phyloP scores from a whole-genome alignment of 2,797 vertebrate species.

The Silurus lanzhouensis region DNA sequence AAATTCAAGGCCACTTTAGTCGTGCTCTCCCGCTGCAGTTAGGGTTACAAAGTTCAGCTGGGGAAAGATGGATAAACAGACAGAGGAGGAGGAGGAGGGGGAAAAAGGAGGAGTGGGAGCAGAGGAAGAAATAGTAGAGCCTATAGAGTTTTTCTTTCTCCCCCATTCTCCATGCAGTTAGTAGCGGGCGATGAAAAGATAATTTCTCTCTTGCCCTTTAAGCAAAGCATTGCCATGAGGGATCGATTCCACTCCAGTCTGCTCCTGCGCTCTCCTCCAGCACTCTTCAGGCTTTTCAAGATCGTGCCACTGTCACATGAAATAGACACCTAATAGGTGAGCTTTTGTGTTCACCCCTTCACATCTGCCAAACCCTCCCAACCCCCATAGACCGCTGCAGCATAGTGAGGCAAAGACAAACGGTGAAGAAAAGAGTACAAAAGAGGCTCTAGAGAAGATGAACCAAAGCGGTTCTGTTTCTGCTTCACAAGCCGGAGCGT shows the following conservation, averaged over 20 bases:
- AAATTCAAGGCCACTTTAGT: slow-evolving; percentile 35
- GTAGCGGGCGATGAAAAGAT: slow-evolving; percentile 72
- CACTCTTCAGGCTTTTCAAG: slow-evolving; percentile 69
- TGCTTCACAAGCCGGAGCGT: slow-evolving; percentile 61
- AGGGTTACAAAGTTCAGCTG: slow-evolving; percentile 56
- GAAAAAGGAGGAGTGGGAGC: slow-evolving; percentile 33
- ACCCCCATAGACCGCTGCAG: slow-evolving; percentile 70
- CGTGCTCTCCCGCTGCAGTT: slow-evolving; percentile 24
- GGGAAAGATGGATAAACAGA: slow-evolving; percentile 60
- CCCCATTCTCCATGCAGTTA: slow-evolving; percentile 65
- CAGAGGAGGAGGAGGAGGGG: slow-evolving; percentile 1
- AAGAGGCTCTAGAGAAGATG: slow-evolving; percentile 69
- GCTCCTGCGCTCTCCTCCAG: slow-evolving; percentile 64
- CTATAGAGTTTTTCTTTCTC: slow-evolving; percentile 51
- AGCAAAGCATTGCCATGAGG: slow-evolving; percentile 75
- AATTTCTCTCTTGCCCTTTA: slow-evolving; percentile 74
- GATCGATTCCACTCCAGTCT: slow-evolving; percentile 60
- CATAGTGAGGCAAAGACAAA: slow-evolving; percentile 54
- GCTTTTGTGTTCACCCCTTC: slow-evolving; percentile 78
- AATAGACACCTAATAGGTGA: slow-evolving; percentile 81
- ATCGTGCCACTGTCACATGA: slow-evolving; percentile 63
- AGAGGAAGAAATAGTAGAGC: slow-evolving; percentile 52
- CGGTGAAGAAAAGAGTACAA: slow-evolving; percentile 63
- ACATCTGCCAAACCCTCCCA: slow-evolving; percentile 78
- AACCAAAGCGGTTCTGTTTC: slow-evolving; percentile 66